Evolutionary conservation across 2,797 vertebrate genomes (phyloP).

Genomic region (Trichosurus vulpecula): DNA sequence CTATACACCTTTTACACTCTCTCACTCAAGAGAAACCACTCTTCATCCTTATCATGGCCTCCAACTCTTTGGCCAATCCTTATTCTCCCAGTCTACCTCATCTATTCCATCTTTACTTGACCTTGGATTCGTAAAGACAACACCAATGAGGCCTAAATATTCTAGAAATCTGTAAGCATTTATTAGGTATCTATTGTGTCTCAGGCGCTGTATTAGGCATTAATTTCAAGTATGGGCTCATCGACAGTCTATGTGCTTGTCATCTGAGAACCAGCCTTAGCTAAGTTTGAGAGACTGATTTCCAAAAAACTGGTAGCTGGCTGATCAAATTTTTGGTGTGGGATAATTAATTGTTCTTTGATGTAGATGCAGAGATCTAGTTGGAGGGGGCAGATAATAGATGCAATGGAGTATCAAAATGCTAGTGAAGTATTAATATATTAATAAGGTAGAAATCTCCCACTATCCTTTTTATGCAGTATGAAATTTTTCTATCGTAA

Average conservation of each 20-base stretch:
- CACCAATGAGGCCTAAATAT: not conserved
- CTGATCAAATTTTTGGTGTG: not conserved
- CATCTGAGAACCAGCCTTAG: not conserved
- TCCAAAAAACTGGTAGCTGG: not conserved
- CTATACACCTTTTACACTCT: not conserved
- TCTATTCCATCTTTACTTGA: not conserved
- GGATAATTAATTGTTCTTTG: not conserved
- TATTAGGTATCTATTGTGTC: not conserved
- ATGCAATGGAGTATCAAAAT: not conserved
- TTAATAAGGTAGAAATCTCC: not conserved
- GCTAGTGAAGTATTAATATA: not conserved
- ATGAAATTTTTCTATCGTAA: not conserved
- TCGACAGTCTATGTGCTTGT: not conserved
- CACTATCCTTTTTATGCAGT: not conserved
- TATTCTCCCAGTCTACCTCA: not conserved
- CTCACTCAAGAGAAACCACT: not conserved
- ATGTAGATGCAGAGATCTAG: not conserved
- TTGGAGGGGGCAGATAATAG: not conserved
- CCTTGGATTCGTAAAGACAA: not conserved
- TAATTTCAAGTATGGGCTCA: not conserved
- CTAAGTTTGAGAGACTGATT: not conserved
- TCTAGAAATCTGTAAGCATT: not conserved
- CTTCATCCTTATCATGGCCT: not conserved
- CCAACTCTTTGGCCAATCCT: not conserved
- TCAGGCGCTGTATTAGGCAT: not conserved